A percentile compares a stretch with the other conserved stretches of the same genome.
phyloP scores from a whole-genome alignment of 2,888 invertebrate genomes.

The Heliconius charithonia region DNA sequence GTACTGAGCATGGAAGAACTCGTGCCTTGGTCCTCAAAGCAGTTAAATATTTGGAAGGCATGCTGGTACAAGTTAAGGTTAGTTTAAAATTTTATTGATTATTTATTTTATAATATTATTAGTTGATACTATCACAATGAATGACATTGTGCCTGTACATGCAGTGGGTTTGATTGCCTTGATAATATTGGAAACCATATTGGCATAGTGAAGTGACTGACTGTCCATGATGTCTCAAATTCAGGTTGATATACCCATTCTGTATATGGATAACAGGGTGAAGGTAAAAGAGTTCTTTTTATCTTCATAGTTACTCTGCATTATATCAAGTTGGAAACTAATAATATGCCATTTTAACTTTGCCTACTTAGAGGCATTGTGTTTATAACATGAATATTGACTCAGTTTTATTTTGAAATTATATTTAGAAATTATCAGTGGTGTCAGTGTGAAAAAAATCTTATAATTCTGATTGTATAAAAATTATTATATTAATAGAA shows the following conservation, averaged over 20 bases:
- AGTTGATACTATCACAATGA: not conserved
- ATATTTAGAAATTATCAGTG: not conserved
- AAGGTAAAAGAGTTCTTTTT: too few species aligned
- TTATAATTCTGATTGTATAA: not conserved
- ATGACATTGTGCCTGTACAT: not conserved
- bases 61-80: slow-evolving; percentile 90
- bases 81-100: not conserved
- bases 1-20: slow-evolving; percentile 91
- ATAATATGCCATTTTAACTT: too few species aligned
- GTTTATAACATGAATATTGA: too few species aligned
- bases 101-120: not conserved
- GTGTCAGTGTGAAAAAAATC: not conserved
- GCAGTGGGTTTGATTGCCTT: not conserved
- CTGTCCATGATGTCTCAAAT: not conserved
- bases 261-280: too few species aligned
- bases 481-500: not conserved
- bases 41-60: slow-evolving; percentile 92
- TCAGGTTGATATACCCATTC: too few species aligned
- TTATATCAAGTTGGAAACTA: too few species aligned
- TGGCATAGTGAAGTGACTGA: not conserved
- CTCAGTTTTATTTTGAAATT: too few species aligned
- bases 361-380: too few species aligned
- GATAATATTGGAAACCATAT: not conserved
- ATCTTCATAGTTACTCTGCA: too few species aligned
- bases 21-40: slow-evolving; percentile 92